Conservation (phyloP, 2,888 invertebrate genomes). For the Marasmarcha lunaedactyla region DNA sequence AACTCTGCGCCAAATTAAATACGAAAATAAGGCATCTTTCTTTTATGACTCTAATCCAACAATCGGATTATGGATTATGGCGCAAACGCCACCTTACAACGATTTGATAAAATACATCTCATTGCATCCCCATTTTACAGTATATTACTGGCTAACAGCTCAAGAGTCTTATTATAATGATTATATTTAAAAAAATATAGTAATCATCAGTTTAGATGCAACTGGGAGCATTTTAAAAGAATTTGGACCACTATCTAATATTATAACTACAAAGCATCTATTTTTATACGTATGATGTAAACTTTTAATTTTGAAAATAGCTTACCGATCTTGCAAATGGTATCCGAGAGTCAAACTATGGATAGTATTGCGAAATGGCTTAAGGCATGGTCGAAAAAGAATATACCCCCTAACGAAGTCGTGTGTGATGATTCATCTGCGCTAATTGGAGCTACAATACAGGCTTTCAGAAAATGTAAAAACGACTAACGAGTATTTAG, state of each 20-base stretch:
- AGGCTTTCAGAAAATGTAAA: not conserved
- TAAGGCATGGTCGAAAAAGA: not conserved
- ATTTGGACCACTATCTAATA: not conserved
- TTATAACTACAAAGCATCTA: not conserved
- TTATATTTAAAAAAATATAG: not conserved
- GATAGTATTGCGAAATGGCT: not conserved
- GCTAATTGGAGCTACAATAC: not conserved
- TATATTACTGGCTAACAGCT: not conserved
- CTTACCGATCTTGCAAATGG: not conserved
- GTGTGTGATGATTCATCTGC: not conserved
- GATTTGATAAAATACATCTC: not conserved
- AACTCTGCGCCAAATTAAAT: not conserved
- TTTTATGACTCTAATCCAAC: not conserved
- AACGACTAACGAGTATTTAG: not conserved
- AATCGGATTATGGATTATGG: not conserved
- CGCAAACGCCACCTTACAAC: not conserved
- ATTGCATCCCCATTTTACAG: not conserved
- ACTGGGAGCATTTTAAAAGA: not conserved
- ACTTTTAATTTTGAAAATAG: not conserved
- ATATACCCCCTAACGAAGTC: too few relatives aligned
- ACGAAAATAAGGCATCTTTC: not conserved
- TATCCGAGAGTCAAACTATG: not conserved
- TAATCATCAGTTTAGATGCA: not conserved
- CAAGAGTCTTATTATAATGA: not conserved
- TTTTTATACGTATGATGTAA: not conserved